A percentile compares a stretch with the other conserved stretches of the same genome.
phyloP scores from a whole-genome alignment of 2,888 invertebrate genomes.

The Chloromyia formosa region DNA sequence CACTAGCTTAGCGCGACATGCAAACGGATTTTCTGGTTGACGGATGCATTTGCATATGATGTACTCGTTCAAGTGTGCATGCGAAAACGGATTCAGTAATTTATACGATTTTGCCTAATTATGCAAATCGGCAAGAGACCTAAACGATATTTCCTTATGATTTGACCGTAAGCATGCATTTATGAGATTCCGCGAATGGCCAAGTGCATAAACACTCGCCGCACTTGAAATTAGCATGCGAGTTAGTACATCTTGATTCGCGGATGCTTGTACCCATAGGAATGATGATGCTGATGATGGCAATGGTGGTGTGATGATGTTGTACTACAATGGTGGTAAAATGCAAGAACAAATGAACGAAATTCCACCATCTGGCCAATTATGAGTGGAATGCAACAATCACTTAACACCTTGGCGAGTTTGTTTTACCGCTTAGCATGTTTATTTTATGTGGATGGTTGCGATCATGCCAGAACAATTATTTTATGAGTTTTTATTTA shows the following conservation, averaged over 20 bases:
- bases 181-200: constrained; percentile 24
- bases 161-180: constrained; percentile 16
- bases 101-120: constrained; percentile 43
- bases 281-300: no score
- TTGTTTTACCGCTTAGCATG: constrained; percentile 13
- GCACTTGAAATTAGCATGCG: constrained; percentile 27
- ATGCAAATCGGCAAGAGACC: constrained; percentile 35
- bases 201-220: constrained; percentile 37
- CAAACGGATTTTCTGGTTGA: constrained; percentile 26
- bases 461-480: no score
- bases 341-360: constrained; percentile 15
- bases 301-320: background rate
- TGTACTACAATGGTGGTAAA: background rate
- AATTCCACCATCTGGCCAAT: constrained; percentile 37
- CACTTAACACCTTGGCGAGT: constrained; percentile 29
- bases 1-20: background rate
- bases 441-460: no score
- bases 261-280: background rate
- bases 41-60: constrained; percentile 36
- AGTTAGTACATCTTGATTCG: background rate
- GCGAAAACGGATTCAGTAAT: constrained; percentile 42
- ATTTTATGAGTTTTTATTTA: no score
- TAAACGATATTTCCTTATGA: constrained; percentile 4
- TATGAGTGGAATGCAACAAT: constrained; percentile 34
- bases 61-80: constrained; percentile 35